Evolutionary conservation across 1,140 invertebrate genomes (phyloP).

Genomic region (Aphaenogaster rudis): DNA sequence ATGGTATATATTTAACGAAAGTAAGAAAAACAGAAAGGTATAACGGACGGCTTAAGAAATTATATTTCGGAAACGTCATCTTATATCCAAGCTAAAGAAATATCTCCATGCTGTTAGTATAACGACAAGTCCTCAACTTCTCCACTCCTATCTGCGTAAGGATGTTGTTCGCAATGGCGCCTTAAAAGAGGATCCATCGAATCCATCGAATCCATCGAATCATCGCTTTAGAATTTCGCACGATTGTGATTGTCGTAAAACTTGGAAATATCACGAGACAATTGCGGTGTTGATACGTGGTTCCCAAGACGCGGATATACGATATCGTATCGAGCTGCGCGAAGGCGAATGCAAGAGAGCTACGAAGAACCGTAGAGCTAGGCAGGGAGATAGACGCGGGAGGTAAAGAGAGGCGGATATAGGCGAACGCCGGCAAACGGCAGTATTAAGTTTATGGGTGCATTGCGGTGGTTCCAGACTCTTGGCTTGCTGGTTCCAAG

Average conservation of each 20-base stretch:
- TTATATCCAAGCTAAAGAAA: background rate
- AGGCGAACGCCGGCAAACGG: constrained; percentile 72
- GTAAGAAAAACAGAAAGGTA: background rate
- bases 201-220: background rate
- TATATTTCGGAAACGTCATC: background rate
- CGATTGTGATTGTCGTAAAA: constrained; percentile 65
- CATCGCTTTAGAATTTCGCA: constrained; percentile 8
- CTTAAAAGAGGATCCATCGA: background rate
- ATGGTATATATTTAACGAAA: constrained; percentile 30
- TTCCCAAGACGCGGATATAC: constrained; percentile 63
- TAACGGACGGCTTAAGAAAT: background rate
- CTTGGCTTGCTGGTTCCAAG: constrained; percentile 72
- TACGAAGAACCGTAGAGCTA: constrained; percentile 43
- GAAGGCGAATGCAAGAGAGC: constrained; percentile 58
- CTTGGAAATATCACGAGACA: constrained; percentile 68
- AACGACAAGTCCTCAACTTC: background rate
- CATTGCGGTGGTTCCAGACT: constrained; percentile 82
- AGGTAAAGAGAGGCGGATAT: constrained; percentile 32
- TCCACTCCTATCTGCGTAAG: background rate
- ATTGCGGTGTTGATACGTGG: constrained; percentile 36
- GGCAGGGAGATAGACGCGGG: background rate
- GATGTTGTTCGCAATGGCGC: background rate
- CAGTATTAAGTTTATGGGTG: constrained; percentile 83
- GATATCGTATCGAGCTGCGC: constrained; percentile 72
- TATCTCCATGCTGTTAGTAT: background rate